A percentile compares a stretch with the other conserved stretches of the same genome.
These are phyloP conservation scores for Danaus melanippus DNA, from an alignment of 1,140 invertebrate species.

Conservation along the genomic window DNA sequence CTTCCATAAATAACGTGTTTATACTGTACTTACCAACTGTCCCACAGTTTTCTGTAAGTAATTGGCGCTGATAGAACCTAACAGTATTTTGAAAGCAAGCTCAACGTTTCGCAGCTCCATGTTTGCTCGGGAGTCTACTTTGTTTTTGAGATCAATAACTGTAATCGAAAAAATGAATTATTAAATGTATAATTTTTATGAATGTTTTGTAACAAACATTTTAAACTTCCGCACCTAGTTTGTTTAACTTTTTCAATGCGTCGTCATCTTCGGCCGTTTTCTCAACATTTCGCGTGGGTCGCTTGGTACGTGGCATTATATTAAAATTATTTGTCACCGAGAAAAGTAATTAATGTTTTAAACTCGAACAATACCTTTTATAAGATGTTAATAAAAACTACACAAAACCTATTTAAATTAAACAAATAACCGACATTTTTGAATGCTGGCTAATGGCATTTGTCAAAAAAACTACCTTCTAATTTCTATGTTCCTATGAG, in stretches of 20 bases:
- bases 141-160: conserved; percentile 46
- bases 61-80: conserved; percentile 36
- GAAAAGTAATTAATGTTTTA: conserved; percentile 1
- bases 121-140: conserved; percentile 35
- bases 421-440: conserved; percentile 28
- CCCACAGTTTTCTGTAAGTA: conserved; percentile 47
- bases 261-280: conserved; percentile 41
- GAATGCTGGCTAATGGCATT: too few species aligned
- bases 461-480: too few species aligned
- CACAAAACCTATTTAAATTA: conserved; percentile 13
- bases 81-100: conserved; percentile 47
- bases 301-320: conserved; percentile 62
- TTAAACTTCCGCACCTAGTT: conserved; percentile 34
- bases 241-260: conserved; percentile 42
- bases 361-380: not conserved
- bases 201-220: conserved; percentile 8
- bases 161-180: conserved; percentile 15
- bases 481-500: too few species aligned
- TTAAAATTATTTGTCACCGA: too few species aligned
- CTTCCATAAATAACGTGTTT: too few species aligned
- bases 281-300: conserved; percentile 43
- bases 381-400: conserved; percentile 3
- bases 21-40: conserved; percentile 36
- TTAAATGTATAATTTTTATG: conserved; percentile 2
- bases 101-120: conserved; percentile 46